These are phyloP conservation scores for Heliconius himera DNA, from an alignment of 1,140 invertebrate genomes.

Conservation along the genomic window DNA sequence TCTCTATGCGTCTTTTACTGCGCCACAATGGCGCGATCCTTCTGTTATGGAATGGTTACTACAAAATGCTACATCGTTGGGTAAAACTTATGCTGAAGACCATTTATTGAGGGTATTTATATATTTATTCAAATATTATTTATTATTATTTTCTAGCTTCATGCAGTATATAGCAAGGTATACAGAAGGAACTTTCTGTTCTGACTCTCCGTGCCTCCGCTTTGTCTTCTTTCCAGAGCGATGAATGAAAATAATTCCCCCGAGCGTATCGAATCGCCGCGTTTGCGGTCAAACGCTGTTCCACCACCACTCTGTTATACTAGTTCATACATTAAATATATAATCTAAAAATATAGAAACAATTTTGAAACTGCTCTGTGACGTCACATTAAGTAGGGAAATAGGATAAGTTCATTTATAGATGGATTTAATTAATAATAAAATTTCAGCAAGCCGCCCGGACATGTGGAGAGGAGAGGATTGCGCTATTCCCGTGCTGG, in stretches of 20 bases:
- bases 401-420: background rate
- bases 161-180: background rate
- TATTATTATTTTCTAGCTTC: too few relatives aligned
- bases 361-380: too few relatives aligned
- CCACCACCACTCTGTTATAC: too few relatives aligned
- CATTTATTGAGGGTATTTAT: background rate
- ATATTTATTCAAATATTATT: background rate
- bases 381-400: too few relatives aligned
- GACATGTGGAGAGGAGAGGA: background rate
- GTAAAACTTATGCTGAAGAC: background rate
- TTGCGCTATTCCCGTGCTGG: slow-evolving; percentile 42
- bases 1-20: background rate
- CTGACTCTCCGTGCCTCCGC: too few relatives aligned
- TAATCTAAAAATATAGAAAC: too few relatives aligned
- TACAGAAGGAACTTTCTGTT: background rate
- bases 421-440: background rate
- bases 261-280: too few relatives aligned
- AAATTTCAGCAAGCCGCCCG: background rate
- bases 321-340: too few relatives aligned
- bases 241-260: too few relatives aligned
- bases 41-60: background rate
- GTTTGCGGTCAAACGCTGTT: too few relatives aligned
- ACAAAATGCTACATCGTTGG: background rate
- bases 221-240: too few relatives aligned
- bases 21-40: background rate